Conservation (phyloP, 2,888 invertebrate genomes). For the Clanis bilineata region DNA sequence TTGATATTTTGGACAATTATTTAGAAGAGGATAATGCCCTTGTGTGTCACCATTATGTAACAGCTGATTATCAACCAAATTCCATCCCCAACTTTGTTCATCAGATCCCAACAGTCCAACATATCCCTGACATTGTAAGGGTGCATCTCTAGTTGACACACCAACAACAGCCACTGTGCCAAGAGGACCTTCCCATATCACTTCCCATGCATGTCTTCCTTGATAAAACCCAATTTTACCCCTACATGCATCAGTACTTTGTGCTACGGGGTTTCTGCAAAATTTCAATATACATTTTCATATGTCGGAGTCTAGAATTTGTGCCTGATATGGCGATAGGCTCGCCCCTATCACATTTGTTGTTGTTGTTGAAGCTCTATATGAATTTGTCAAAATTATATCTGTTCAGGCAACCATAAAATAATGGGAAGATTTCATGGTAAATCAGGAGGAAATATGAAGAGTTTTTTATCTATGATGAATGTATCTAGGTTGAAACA, state of each 20-base stretch:
- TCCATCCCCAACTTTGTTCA: conserved; percentile 99
- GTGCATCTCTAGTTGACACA: conserved; percentile 96
- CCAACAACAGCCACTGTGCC: conserved; percentile 99
- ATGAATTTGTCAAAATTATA: too few relatives aligned
- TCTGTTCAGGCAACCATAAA: too few relatives aligned
- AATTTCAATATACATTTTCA: too few relatives aligned
- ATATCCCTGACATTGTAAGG: conserved; percentile 97
- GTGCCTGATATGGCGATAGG: too few relatives aligned
- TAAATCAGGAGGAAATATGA: too few relatives aligned
- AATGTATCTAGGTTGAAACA: too few relatives aligned
- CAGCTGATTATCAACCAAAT: conserved; percentile 98
- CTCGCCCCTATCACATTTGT: too few relatives aligned
- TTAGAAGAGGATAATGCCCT: conserved; percentile 95
- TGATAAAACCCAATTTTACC: conserved; percentile 95
- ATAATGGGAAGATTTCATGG: too few relatives aligned
- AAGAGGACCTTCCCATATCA: conserved; percentile 98
- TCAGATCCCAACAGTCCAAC: conserved; percentile 96
- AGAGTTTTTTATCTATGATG: too few relatives aligned
- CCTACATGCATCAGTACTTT: conserved; percentile 97
- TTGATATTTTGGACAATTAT: conserved; percentile 99
- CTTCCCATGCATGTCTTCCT: conserved; percentile 98
- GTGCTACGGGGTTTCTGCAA: conserved; percentile 96
- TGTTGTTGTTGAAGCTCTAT: too few relatives aligned
- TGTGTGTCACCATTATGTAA: conserved; percentile 97
- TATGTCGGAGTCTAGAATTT: too few relatives aligned